Base-by-base conservation (phyloP, 2,797 vertebrate species). In the Eulemur mongoz region DNA sequence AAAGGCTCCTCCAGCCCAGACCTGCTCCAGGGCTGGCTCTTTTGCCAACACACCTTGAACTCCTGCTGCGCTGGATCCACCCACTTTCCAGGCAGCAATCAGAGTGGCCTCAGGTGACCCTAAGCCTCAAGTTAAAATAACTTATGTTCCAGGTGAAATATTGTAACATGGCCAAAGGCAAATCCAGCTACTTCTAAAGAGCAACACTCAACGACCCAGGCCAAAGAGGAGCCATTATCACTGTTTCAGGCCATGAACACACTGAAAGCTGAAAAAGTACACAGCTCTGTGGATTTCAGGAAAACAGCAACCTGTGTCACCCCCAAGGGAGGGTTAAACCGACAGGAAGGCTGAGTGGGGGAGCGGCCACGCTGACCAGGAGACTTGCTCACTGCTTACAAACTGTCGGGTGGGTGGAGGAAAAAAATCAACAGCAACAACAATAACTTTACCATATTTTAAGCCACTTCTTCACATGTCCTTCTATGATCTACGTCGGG, bases 71-170 rank as follows among this genome's bases (percentile, higher is more conserved):
- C 54, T 23, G 1, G 18, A 3, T 17, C 73, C 14, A 12, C 4
- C 7, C 14, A 7, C 52, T 59, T 35, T 48, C 38, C 1, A 54
- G 38, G 70, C 14, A n/a, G 84, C 70, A 30, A 27, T 18, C 65
- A 11, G 65, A 75, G 73, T 30, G 40, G 69, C 70, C 35, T 91
- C n/a, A 4, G 65, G 76, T 54, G 50, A 52, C 52, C 27, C 76
- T 18, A 13, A 73, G 5, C 54, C 70, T 83, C 27, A 67, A 52
- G 63, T 4, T 88, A 27, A 96, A 97, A 90, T 9, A 59, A 59
- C 15, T 22, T n/a, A 52, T 0, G 0, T 30, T 32, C 13, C 15
- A 22, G 32, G 6, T 23, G 35, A 93, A 61, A 50, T 72, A 57
- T 23, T 57, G 8, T 27, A 20, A 35, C 32, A 43, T 2, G n/a